Evolutionary conservation across 2,888 invertebrate genomes (phyloP), one percentile per base, ranked within the genome.

Genomic region (Diarsia dahlii): DNA sequence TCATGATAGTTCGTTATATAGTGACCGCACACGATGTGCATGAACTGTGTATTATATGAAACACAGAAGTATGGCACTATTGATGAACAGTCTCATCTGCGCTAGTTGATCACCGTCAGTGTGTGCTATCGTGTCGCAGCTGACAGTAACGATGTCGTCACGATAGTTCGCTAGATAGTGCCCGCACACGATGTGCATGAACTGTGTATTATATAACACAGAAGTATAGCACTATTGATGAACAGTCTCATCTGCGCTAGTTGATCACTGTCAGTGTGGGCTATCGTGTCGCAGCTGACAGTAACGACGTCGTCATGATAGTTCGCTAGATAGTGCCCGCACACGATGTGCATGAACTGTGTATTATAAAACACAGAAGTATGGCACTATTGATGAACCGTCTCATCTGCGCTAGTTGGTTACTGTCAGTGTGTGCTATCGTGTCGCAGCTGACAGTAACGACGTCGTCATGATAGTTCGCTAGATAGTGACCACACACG

Each of bases 401-500:
- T 63, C 63, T 1, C 60, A 60, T 85, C 82, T 85, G 68, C 12
- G n/a, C 28, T 34, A 23, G 13, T 64, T 88, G 84, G 48, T 95
- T 93, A 93, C 48, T 94, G 93, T 1, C 75, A 71, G 70, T 86
- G 93, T 88, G 90, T 89, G 89, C 87, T 93, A 93, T 94, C 94
- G 91, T 90, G 90, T 92, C 91, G 86, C 89, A 82, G 84, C 89
- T 90, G 94, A 95, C 95, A 95, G 93, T 95, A 92, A 95, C 94
- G 93, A 93, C 95, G 92, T 93, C 92, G 90, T 91, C 91, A 91
- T 90, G 95, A 95, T 95, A 95, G 91, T 89, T 89, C 78, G 88
- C 89, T 87, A 91, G 94, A 94, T 95, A 94, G 84, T 84, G 94
- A 73, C 95, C 96, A 93, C 96, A 96, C 95, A 95, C 95, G 95